Percentiles rank a stretch among this genome's conserved stretches.
Evolutionary conservation across 92 coral and sea anemone species (phyloP).

Genomic region (Scolanthus callimorphus): DNA sequence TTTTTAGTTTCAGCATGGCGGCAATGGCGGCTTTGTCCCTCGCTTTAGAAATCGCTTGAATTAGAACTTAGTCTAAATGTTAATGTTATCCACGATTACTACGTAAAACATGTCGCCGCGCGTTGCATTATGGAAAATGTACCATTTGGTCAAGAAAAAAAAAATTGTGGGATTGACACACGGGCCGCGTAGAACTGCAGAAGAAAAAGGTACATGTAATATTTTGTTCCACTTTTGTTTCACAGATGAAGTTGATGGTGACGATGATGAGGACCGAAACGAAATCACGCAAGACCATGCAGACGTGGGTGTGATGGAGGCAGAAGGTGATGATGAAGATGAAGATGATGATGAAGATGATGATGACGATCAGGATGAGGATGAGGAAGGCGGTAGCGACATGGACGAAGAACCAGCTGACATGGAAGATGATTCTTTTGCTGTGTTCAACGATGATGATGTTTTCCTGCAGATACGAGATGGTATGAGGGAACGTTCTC

Average conservation of each 20-base stretch:
- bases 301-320: constrained; percentile 42
- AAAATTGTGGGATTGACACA: no score
- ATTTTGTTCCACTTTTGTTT: background rate
- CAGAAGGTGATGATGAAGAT: constrained; percentile 68
- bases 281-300: constrained; percentile 26
- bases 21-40: no score
- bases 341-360: constrained; percentile 85
- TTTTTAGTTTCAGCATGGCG: no score
- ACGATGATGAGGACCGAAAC: constrained; percentile 48
- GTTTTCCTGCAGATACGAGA: constrained; percentile 83
- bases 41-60: no score
- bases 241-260: constrained; percentile 60
- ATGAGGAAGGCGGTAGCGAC: constrained; percentile 88
- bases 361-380: constrained; percentile 81
- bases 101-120: no score
- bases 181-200: no score
- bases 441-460: constrained; percentile 83
- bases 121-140: no score
- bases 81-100: no score
- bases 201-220: no score
- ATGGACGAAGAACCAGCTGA: constrained; percentile 83
- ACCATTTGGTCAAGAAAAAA: no score
- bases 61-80: no score
- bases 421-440: constrained; percentile 75
- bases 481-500: no score